These are phyloP conservation scores for Melolontha melolontha DNA, from an alignment of 2,888 invertebrate genomes.

Conservation along the genomic window DNA sequence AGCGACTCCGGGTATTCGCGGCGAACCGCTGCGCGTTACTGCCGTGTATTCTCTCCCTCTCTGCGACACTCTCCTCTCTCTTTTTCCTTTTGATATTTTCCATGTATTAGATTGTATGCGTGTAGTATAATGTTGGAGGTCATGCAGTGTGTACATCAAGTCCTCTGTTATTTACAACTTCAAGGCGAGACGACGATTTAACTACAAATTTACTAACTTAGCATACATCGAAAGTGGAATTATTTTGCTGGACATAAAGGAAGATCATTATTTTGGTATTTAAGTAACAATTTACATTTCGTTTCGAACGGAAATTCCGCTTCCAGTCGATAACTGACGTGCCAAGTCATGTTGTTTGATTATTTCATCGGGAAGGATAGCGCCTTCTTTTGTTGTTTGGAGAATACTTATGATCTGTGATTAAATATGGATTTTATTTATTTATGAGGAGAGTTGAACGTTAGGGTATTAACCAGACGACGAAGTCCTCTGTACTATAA, in stretches of 20 bases:
- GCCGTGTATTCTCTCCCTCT: conserved; percentile 34
- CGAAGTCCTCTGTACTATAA: too few relatives aligned
- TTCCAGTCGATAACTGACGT: conserved; percentile 1
- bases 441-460: too few relatives aligned
- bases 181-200: conserved; percentile 21
- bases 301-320: conserved; percentile 2
- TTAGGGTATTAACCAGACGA: too few relatives aligned
- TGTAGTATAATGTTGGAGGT: conserved; percentile 30
- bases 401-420: conserved; percentile 19
- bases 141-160: conserved; percentile 21
- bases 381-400: neutral
- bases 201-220: conserved; percentile 33
- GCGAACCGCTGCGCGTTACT: conserved; percentile 42
- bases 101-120: conserved; percentile 26
- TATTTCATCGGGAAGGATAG: neutral
- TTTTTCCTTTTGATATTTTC: conserved; percentile 34
- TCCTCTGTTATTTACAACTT: conserved; percentile 21
- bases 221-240: conserved; percentile 8
- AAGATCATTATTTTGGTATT: conserved; percentile 20
- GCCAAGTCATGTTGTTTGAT: conserved; percentile 10
- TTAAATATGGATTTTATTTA: neutral
- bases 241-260: conserved; percentile 19
- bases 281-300: conserved; percentile 32
- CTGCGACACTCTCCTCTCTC: conserved; percentile 39
- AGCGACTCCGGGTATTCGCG: conserved; percentile 42